Evolutionary conservation across 1,140 invertebrate genomes (phyloP), one percentile per base, ranked within the genome.

Genomic region (Listronotus bonariensis): DNA sequence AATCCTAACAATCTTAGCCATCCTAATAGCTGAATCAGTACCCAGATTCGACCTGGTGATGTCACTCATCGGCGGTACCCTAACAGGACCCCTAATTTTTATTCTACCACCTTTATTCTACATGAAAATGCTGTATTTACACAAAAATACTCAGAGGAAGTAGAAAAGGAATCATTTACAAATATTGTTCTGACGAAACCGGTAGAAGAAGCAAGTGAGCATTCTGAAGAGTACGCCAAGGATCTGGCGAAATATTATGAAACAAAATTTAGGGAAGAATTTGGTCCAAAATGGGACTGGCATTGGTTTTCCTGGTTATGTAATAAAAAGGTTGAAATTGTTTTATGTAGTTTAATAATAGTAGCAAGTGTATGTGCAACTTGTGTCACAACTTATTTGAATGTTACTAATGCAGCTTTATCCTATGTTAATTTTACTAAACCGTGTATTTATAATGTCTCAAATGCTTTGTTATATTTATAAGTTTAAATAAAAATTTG

Each of bases 31-130:
- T 0, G 90, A 93, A 80, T 85, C 88, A 4, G 85, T 97, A 0
- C 93, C 95, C 0, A 83, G 88, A 67, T 96, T 96, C 75, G 93
- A 95, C 65, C 82, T 93, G n/a, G 88, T 97, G 3, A 90, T 97
- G 86, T 86, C 92, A 26, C 80, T 97, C 4, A 87, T 96, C 5
- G 90, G 90, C 6, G 93, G 93, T 12, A 89, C 90, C 0, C 84
- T 95, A 0, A 93, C 91, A 0, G 90, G 92, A 0, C 92, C 92
- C 0, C 76, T 96, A 6, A 87, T 94, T 63, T 94, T 95, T 64
- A 83, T 97, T 14, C 83, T 95, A 18, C 94, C 95, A 0, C 89
- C 92, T 0, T 66, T 96, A 15, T 88, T 96, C 67, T 96, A 96
- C 74, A 75, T 84, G 3, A 84, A 82, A 75, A 81, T 88, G 36